phyloP scores from a whole-genome alignment of 2,888 invertebrate species.

The Diarsia brunnea region DNA sequence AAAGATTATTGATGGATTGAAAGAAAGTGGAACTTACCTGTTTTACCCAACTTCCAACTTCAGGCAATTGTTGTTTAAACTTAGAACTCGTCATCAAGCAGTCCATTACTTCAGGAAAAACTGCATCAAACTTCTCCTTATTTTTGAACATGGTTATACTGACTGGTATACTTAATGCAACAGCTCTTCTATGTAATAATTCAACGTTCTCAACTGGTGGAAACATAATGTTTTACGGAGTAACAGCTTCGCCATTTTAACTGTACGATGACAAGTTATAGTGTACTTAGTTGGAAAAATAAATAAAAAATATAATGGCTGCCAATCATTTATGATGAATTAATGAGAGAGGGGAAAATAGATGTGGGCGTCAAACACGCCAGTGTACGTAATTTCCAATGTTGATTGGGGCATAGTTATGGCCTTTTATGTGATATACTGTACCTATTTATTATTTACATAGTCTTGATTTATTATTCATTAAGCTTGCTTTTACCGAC shows the following conservation, averaged over 20 bases:
- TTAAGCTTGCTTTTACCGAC: neutral
- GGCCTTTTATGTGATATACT: neutral
- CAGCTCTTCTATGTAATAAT: slow-evolving; percentile 13
- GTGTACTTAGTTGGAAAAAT: neutral
- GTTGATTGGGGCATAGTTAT: neutral
- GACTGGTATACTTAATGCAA: slow-evolving; percentile 1
- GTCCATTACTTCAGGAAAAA: slow-evolving; percentile 36
- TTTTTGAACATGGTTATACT: slow-evolving; percentile 24
- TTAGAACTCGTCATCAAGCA: slow-evolving; percentile 41
- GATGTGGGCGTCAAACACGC: no score
- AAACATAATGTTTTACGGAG: slow-evolving; percentile 13
- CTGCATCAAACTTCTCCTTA: slow-evolving; percentile 18
- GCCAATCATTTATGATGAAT: neutral
- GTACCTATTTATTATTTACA: slow-evolving; percentile 25
- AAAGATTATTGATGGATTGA: no score
- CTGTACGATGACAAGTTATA: no score
- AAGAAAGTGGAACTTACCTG: slow-evolving; percentile 19
- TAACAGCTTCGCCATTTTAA: slow-evolving; percentile 13
- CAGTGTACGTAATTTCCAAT: slow-evolving; percentile 2
- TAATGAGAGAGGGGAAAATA: neutral
- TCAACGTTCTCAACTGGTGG: slow-evolving; percentile 31
- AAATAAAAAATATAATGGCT: neutral
- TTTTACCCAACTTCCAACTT: slow-evolving; percentile 34
- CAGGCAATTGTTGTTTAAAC: slow-evolving; percentile 39
- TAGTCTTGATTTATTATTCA: slow-evolving; percentile 7